Percentiles rank a stretch among this genome's conserved stretches.
Evolutionary conservation across 2,888 invertebrate genomes (phyloP).

Genomic region (Erebia palarica): DNA sequence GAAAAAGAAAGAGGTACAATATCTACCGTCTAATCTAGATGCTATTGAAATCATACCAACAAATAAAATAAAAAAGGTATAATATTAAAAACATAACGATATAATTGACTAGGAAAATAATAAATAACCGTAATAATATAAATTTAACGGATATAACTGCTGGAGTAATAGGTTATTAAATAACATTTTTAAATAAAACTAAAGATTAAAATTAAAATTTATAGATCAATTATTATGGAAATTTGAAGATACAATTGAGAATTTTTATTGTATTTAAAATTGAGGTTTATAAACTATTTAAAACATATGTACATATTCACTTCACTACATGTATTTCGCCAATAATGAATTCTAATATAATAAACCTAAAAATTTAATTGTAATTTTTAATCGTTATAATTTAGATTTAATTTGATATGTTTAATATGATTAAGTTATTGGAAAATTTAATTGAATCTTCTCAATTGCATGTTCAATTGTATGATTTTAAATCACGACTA

Average conservation of each 20-base stretch:
- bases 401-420: too few relatives aligned
- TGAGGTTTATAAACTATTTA: background rate
- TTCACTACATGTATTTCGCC: too few relatives aligned
- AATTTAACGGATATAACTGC: conserved; percentile 4
- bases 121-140: too few relatives aligned
- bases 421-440: too few relatives aligned
- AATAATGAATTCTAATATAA: background rate
- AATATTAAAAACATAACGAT: conserved; percentile 14
- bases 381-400: background rate
- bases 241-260: background rate
- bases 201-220: background rate
- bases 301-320: background rate
- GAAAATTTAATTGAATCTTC: background rate
- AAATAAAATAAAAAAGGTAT: conserved; percentile 13
- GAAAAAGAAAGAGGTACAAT: conserved; percentile 31
- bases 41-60: background rate
- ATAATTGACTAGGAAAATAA: background rate
- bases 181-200: background rate
- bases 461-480: background rate
- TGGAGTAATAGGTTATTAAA: background rate
- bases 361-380: background rate
- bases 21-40: conserved; percentile 18
- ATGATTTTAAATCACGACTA: background rate
- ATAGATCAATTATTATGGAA: too few relatives aligned
- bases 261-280: too few relatives aligned